These are phyloP conservation scores for Caenorhabditis sp. DNA, from an alignment of 2,888 invertebrate genomes.

Conservation along the genomic window DNA sequence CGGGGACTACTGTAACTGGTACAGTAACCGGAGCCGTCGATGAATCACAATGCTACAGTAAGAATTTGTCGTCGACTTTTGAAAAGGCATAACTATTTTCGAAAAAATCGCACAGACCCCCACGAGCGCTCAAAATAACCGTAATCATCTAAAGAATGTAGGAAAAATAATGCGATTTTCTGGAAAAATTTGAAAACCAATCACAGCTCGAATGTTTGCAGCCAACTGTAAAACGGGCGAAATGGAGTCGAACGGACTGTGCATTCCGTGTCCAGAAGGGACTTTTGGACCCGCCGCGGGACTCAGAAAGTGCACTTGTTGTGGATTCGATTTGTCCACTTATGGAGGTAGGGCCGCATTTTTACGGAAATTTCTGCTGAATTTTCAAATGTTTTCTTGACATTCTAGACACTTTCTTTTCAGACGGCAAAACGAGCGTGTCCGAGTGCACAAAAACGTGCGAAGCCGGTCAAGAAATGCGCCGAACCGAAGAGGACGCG, in stretches of 20 bases:
- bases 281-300: slow-evolving; percentile 18
- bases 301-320: slow-evolving; percentile 23
- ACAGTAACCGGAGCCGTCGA: slow-evolving; percentile 18
- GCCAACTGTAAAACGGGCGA: slow-evolving; percentile 15
- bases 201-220: too few species aligned
- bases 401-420: neutral
- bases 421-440: slow-evolving; percentile 8
- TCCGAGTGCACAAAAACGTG: slow-evolving; percentile 33
- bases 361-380: neutral
- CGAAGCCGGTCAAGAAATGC: slow-evolving; percentile 37
- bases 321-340: slow-evolving; percentile 35
- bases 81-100: too few species aligned
- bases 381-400: neutral
- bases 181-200: too few species aligned
- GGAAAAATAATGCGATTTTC: neutral
- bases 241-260: neutral
- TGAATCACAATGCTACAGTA: slow-evolving; percentile 45
- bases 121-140: too few species aligned
- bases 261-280: slow-evolving; percentile 30
- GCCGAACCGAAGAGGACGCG: neutral
- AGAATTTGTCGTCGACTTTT: too few species aligned
- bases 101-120: too few species aligned
- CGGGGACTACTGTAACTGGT: slow-evolving; percentile 17
- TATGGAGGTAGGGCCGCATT: slow-evolving; percentile 1
- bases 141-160: too few species aligned